Evolutionary conservation across 2,113 vertebrate species (phyloP).

Genomic region (Crotalus helleri): DNA sequence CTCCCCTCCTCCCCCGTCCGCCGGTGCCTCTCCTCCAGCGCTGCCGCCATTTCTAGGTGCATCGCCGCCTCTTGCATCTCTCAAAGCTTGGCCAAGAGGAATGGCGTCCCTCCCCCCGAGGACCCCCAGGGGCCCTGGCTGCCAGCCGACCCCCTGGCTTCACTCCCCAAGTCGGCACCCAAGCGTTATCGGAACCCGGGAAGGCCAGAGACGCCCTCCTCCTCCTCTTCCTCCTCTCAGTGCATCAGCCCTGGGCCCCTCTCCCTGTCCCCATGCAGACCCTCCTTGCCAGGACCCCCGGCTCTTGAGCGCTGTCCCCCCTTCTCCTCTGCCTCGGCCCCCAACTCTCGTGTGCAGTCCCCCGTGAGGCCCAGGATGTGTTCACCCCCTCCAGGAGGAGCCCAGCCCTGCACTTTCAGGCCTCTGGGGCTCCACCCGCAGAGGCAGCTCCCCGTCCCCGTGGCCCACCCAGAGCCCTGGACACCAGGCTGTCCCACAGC

Average conservation of each 20-base stretch:
- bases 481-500: slow-evolving; percentile 17
- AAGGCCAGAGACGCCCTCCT: slow-evolving; percentile 28
- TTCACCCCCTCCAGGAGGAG: slow-evolving; percentile 63
- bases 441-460: slow-evolving; percentile 56
- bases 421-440: slow-evolving; percentile 60
- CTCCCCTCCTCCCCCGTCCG: slow-evolving; percentile 20
- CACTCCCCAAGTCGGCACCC: neutral
- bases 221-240: slow-evolving; percentile 20
- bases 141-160: neutral
- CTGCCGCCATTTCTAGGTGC: slow-evolving; percentile 71
- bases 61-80: slow-evolving; percentile 82
- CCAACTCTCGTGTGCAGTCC: slow-evolving; percentile 75
- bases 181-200: neutral
- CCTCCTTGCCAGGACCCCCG: neutral
- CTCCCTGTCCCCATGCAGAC: slow-evolving; percentile 13
- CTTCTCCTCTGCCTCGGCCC: slow-evolving; percentile 72
- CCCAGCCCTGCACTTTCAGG: slow-evolving; percentile 48
- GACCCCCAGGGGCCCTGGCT: neutral
- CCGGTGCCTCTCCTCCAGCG: slow-evolving; percentile 55
- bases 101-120: neutral
- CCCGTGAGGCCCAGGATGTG: slow-evolving; percentile 60
- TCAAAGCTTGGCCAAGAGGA: slow-evolving; percentile 74
- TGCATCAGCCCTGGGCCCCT: slow-evolving; percentile 16
- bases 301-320: slow-evolving; percentile 60
- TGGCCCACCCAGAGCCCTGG: slow-evolving; percentile 62